A percentile compares a stretch with the other conserved stretches of the same genome.
phyloP scores from a whole-genome alignment of 2,888 invertebrate genomes.

The Zaprionus bogoriensis region DNA sequence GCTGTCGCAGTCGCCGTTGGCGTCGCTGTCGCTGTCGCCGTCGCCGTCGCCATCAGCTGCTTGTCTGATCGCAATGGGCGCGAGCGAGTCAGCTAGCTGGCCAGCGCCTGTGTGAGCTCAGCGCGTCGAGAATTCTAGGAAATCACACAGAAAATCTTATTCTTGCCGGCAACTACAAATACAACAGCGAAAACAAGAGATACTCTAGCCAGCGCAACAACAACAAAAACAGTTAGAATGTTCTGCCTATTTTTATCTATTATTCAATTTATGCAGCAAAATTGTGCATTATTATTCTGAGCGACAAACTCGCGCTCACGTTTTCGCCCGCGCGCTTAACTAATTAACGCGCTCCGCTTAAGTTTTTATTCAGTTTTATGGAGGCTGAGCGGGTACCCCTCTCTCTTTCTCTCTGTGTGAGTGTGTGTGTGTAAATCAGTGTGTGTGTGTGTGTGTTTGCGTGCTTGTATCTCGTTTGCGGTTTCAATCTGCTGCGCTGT shows the following conservation, averaged over 20 bases:
- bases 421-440: conserved; percentile 30
- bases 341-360: conserved; percentile 65
- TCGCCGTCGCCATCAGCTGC: conserved; percentile 9
- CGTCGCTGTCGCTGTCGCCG: conserved; percentile 2
- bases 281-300: conserved; percentile 59
- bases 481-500: conserved; percentile 27
- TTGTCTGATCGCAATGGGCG: conserved; percentile 42
- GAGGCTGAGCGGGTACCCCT: background rate
- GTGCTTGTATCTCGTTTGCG: conserved; percentile 26
- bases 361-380: conserved; percentile 6
- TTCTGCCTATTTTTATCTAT: conserved; percentile 40
- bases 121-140: conserved; percentile 64
- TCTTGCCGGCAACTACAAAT: conserved; percentile 33
- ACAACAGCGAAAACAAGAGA: conserved; percentile 11
- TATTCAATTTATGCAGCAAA: conserved; percentile 63
- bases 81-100: conserved; percentile 30
- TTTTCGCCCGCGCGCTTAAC: conserved; percentile 50
- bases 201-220: background rate
- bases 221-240: conserved; percentile 18
- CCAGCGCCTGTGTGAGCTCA: conserved; percentile 38
- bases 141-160: conserved; percentile 57
- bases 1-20: conserved; percentile 4
- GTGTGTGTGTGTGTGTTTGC: conserved; percentile 33
- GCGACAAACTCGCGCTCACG: conserved; percentile 40
- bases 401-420: conserved; percentile 1